Evolutionary conservation across 2,888 invertebrate genomes (phyloP), one percentile per base, ranked within the genome.

Genomic region (Tuberolachnus salignus): DNA sequence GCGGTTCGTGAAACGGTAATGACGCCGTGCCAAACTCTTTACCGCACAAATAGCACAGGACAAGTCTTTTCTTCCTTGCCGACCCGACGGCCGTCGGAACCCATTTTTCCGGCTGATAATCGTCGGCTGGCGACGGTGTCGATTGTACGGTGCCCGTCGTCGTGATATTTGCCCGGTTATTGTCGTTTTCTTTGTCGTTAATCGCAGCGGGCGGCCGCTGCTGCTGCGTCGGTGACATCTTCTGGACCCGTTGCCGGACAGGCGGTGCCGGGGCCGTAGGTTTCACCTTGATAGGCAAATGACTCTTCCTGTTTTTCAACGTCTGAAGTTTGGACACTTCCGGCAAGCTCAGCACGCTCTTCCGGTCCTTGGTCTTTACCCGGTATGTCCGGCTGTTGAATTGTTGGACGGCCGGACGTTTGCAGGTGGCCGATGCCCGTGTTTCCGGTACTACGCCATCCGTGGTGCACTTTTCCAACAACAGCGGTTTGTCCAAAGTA

Each of bases 11-110:
- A 81, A 91, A 87, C 9, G 88, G 86, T 81, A 91, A 88, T 19
- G 90, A 90, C 63, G 89, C 89, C 6, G 89, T 88, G 8, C 91
- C 91, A 84, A 90, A 91, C 84, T 91, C 90, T 74, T 90, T 86
- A 4, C 89, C 89, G 84, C 91, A 91, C 73, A 91, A 87, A 83
- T 90, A 90, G 83, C 91, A 91, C 51, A 88, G 87, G 14, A 89
- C 84, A 0, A 80, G 81, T 21, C 81, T 69, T 26, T 80, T 81
- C 46, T 75, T 80, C 1, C 81, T 70, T 2, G 81, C 81, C 9
- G 81, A 81, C 1, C 71, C 80, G 16, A 81, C 71, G 23, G 81
- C 80, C n/a, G 80, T 78, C 34, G 75, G 75, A 3, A 59, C 49
- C 75, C 75, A 78, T 19, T 78, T 78, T 19, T 78, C 75, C 23